Base-by-base conservation (phyloP, 2,113 vertebrate species). In the Zingel zingel region DNA sequence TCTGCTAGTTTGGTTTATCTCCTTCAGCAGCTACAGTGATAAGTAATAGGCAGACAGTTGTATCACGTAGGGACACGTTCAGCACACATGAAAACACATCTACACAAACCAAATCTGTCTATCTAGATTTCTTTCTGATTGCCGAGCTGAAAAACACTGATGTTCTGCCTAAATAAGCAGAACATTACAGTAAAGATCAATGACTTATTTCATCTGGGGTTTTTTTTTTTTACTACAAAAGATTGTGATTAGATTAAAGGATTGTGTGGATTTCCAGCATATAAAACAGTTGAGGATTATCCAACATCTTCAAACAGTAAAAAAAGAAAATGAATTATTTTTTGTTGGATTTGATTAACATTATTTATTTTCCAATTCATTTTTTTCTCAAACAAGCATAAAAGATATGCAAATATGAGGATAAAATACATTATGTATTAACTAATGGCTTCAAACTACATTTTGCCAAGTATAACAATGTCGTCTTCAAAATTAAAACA, bases 1-100 rank as follows among this genome's bases (percentile, higher is more conserved):
- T 94, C 97, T 95, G 91, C 97, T 97, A 39, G 97, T 99, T 85
- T 96, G 96, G 93, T 97, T 97, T 95, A 99, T 99, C 92, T 99
- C 97, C 81, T 96, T 97, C 85, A 99, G 96, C 82, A 99, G 96
- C 98, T 99, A 93, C 50, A 88, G 81, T 19, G 68, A 84, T 69
- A 74, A 74, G 63, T 15, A 56, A 53, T 59, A 82, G 33, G 30
- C 54, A 86, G 74, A 69, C 50, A 54, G 78, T 77, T 27, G 86
- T 87, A 89, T 88, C 87, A 86, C 80, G 87, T 39, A 88, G 70
- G 19, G 57, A 86, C 74, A 25, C 19, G n/a, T 43, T 8, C 67
- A 62, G 67, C 45, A 81, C 73, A 83, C 70, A 78, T 58, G 36
- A 83, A 82, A 79, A 88, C 74, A 71, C 64, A 88, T 69, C 27